phyloP scores from a whole-genome alignment of 2,797 vertebrate genomes.

The Pygocentrus nattereri region DNA sequence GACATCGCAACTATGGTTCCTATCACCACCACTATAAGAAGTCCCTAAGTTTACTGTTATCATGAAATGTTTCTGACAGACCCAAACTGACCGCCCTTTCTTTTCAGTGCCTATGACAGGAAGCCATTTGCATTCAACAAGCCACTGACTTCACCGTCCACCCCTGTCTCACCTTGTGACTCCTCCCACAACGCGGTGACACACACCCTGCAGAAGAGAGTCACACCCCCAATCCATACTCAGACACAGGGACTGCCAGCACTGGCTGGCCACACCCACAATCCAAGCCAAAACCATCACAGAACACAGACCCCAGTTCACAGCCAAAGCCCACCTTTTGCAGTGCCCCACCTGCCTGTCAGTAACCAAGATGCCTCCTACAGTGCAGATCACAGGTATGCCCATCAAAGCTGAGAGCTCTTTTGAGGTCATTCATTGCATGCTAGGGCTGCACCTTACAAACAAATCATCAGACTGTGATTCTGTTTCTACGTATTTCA shows the following conservation, averaged over 20 bases:
- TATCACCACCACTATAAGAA: no score
- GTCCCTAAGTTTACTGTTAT: neutral
- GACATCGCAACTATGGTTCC: no score
- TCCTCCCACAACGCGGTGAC: constrained; percentile 74
- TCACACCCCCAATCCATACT: constrained; percentile 62
- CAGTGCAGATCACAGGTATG: constrained; percentile 87
- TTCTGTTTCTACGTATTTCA: no score
- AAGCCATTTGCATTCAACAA: constrained; percentile 87
- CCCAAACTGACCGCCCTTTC: constrained; percentile 1
- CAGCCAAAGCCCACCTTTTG: constrained; percentile 77
- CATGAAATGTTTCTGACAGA: neutral
- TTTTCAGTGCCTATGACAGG: constrained; percentile 89
- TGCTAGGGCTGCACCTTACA: no score
- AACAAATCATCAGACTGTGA: no score
- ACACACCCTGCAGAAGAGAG: constrained; percentile 72
- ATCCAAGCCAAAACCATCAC: constrained; percentile 63
- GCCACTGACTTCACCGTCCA: constrained; percentile 82
- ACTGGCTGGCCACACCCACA: constrained; percentile 48
- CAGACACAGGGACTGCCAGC: constrained; percentile 57
- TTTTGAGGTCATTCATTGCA: neutral
- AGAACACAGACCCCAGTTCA: constrained; percentile 62
- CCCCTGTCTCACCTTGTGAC: constrained; percentile 76
- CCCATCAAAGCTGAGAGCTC: neutral
- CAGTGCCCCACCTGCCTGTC: constrained; percentile 81
- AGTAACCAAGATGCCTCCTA: constrained; percentile 80